These are phyloP conservation scores for Festucalex cinctus DNA, from an alignment of 2,113 vertebrate genomes.

Conservation along the genomic window DNA sequence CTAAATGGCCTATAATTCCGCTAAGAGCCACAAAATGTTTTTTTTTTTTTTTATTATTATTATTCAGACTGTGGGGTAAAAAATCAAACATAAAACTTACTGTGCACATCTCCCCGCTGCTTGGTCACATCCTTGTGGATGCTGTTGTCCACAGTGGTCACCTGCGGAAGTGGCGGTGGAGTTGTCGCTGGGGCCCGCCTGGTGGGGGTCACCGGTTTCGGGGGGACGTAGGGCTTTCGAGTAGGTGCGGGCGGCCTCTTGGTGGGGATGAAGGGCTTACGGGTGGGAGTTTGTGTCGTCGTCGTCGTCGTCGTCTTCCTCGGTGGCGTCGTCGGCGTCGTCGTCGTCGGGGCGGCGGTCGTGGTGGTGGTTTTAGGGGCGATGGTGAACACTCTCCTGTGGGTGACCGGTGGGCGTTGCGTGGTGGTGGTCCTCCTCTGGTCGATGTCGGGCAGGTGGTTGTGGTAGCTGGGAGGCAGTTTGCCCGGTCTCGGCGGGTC, in stretches of 20 bases:
- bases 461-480: constrained; percentile 68
- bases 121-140: constrained; percentile 85
- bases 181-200: constrained; percentile 27
- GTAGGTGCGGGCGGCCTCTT: constrained; percentile 49
- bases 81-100: constrained; percentile 71
- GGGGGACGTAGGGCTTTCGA: constrained; percentile 42
- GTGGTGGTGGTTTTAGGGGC: constrained; percentile 42
- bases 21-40: background rate
- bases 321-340: constrained; percentile 35
- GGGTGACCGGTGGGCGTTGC: constrained; percentile 57
- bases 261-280: constrained; percentile 53
- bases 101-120: constrained; percentile 94
- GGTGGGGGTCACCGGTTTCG: constrained; percentile 39
- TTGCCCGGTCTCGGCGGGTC: constrained; percentile 75
- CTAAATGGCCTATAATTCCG: background rate
- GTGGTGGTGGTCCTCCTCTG: constrained; percentile 69
- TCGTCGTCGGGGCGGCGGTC: constrained; percentile 47
- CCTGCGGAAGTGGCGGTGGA: constrained; percentile 3
- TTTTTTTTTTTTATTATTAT: background rate
- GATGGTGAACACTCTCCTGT: constrained; percentile 43
- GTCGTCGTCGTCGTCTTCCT: constrained; percentile 45
- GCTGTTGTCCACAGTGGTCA: constrained; percentile 81
- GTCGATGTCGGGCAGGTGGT: constrained; percentile 75
- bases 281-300: constrained; percentile 40
- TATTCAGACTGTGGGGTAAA: background rate